phyloP scores from a whole-genome alignment of 2,888 invertebrate species.

The Loripinus fragilis region DNA sequence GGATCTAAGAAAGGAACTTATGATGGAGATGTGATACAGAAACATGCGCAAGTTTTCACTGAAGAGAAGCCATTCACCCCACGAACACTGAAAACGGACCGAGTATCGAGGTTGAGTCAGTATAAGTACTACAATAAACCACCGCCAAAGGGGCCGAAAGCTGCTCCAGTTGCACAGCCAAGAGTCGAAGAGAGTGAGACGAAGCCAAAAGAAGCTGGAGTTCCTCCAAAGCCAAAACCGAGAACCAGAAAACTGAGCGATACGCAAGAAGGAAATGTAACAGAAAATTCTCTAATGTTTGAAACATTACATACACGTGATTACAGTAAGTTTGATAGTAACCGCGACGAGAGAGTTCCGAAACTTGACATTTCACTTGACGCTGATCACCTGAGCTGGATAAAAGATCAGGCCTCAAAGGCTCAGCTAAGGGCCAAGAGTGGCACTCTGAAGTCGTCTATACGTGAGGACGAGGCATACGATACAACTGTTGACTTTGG shows the following conservation, averaged over 20 bases:
- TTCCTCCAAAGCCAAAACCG: constrained; percentile 61
- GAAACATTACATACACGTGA: constrained; percentile 81
- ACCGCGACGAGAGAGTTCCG: constrained; percentile 70
- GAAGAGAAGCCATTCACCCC: constrained; percentile 81
- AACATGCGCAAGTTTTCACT: constrained; percentile 78
- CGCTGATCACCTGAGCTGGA: constrained; percentile 80
- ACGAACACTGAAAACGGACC: constrained; percentile 78
- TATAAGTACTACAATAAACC: constrained; percentile 81
- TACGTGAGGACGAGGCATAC: constrained; percentile 56
- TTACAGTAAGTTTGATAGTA: constrained; percentile 56
- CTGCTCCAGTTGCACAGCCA: constrained; percentile 23
- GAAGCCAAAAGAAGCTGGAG: constrained; percentile 31
- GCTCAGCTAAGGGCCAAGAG: constrained; percentile 67
- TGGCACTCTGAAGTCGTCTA: constrained; percentile 57
- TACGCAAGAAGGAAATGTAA: constrained; percentile 57
- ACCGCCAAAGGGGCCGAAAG: constrained; percentile 54
- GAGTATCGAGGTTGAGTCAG: constrained; percentile 76
- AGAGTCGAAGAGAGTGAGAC: constrained; percentile 33
- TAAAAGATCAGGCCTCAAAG: constrained; percentile 79
- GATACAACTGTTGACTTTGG: constrained; percentile 61
- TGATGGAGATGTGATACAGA: constrained; percentile 79
- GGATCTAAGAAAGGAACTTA: constrained; percentile 64
- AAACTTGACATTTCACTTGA: constrained; percentile 81
- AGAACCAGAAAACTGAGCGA: constrained; percentile 49
- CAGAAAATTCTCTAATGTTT: constrained; percentile 71